Evolutionary conservation across 2,888 invertebrate genomes (phyloP), one percentile per base, ranked within the genome.

Genomic region (Arrhopalites spinosus): DNA sequence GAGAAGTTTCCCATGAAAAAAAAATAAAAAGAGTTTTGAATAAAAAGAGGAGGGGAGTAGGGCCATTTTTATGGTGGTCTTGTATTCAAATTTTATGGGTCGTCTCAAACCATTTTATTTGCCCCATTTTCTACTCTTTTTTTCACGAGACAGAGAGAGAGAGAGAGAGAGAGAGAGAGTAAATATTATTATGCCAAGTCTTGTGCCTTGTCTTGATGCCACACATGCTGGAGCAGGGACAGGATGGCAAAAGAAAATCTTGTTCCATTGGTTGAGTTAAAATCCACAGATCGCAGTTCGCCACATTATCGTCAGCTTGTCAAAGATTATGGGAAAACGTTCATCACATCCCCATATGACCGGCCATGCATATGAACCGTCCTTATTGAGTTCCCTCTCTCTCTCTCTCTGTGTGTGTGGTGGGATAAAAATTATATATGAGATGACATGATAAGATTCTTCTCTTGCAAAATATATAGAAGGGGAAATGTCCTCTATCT

Each of bases 271-370:
- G 50, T 3, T 17, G 11, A n/a, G 50, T 50, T 30, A 64, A 67
- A 45, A 67, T 67, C 67, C 67, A 20, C 45, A 67, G 67, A 67
- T 67, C 67, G 67, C 45, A 67, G 67, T 45, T 67, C 67, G 67
- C 23, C 45, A 67, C 43, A 67, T 67, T 67, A 67, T 67, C 67
- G 23, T 45, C 67, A 67, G 67, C 23, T 45, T 67, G 45, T 67
- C 67, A 36, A 3, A 67, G 67, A 67, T 67, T 45, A 67, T 67
- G 25, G 45, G 20, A 36, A 36, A n/a, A 15, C 67, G 43, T 67
- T 67, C 67, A 17, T 67, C 67, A 45, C 23, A 30, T n/a, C 17
- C 45, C 2, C 50, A n/a, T 50, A 50, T 50, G 50, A 15, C n/a
- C 15, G 17, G 17, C 50, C 15, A n/a, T n/a, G n/a, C 50, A 50